Evolutionary conservation across 2,888 invertebrate genomes (phyloP).

Genomic region (Lamellibrachia satsuma): DNA sequence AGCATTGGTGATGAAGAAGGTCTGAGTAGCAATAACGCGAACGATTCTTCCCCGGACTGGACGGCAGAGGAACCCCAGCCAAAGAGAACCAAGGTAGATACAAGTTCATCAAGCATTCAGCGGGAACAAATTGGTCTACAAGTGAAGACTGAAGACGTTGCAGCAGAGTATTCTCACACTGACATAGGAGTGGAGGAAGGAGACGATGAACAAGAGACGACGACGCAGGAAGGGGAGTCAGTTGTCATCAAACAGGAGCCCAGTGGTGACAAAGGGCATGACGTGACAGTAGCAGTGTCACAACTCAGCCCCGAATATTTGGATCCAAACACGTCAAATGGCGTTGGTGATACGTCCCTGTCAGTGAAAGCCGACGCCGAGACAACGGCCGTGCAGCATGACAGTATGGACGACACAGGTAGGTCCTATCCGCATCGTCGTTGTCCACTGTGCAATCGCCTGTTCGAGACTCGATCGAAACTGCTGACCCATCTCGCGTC

Average conservation of each 20-base stretch:
- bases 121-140: neutral
- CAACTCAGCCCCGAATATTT: neutral
- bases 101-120: neutral
- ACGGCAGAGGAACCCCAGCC: neutral
- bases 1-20: neutral
- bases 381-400: neutral
- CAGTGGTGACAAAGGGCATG: neutral
- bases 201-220: neutral
- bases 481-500: neutral
- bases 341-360: neutral
- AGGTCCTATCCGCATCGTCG: neutral
- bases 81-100: neutral
- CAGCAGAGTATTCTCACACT: neutral
- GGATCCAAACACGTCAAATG: neutral
- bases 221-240: neutral
- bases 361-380: neutral
- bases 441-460: conserved; percentile 21
- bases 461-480: neutral
- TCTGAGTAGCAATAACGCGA: neutral
- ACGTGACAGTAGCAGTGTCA: neutral
- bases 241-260: neutral
- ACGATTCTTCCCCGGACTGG: neutral
- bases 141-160: neutral
- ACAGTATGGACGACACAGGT: neutral
- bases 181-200: neutral